phyloP scores from a whole-genome alignment of 2,888 invertebrate genomes.

The Cheilosia vulpina region DNA sequence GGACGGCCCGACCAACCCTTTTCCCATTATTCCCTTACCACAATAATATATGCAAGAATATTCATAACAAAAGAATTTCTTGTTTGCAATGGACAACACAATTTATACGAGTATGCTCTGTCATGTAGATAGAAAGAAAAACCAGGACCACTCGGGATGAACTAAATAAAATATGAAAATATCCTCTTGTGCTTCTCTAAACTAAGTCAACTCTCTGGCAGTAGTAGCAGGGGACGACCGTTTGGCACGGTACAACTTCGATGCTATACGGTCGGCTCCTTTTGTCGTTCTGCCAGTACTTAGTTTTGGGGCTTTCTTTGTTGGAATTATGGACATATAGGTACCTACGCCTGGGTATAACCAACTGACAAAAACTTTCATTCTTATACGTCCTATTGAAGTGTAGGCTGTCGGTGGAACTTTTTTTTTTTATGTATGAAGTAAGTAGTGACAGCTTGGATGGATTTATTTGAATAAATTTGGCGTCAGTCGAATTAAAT shows the following conservation, averaged over 20 bases:
- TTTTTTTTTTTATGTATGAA: too few species aligned
- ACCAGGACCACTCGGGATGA: slow-evolving; percentile 26
- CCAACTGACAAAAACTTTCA: too few species aligned
- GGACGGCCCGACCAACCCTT: slow-evolving; percentile 5
- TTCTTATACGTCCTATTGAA: too few species aligned
- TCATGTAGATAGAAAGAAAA: slow-evolving; percentile 43
- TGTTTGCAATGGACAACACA: slow-evolving; percentile 52
- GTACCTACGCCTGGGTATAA: too few species aligned
- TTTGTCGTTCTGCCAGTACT: slow-evolving; percentile 12
- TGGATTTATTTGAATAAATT: too few species aligned
- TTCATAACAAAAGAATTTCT: slow-evolving; percentile 36
- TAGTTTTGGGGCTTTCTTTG: background rate
- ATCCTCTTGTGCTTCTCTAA: slow-evolving; percentile 30
- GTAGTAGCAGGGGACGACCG: background rate
- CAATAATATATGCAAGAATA: slow-evolving; percentile 35
- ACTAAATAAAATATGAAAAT: slow-evolving; percentile 64
- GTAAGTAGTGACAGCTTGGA: too few species aligned
- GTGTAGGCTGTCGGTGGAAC: too few species aligned
- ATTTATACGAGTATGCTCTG: slow-evolving; percentile 42
- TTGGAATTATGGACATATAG: too few species aligned
- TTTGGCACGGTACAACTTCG: slow-evolving; percentile 23
- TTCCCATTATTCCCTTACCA: slow-evolving; percentile 22
- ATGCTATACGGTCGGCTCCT: slow-evolving; percentile 35
- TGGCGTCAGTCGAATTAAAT: too few species aligned
- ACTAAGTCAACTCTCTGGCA: slow-evolving; percentile 3